Conservation (phyloP, 2,797 vertebrate species). For the Anabas testudineus region DNA sequence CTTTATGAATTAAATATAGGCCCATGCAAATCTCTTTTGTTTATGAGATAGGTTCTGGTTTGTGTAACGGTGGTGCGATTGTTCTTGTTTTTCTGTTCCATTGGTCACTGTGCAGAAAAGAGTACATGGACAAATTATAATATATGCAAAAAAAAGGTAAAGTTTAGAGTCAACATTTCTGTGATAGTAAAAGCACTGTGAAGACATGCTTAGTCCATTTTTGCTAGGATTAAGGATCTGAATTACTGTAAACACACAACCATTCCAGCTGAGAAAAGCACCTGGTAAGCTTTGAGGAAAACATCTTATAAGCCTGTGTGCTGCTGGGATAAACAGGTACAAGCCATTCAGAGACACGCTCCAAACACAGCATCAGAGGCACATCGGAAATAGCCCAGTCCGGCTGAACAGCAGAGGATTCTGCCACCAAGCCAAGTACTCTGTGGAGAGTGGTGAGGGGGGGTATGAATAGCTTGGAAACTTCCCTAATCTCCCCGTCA, state of each 20-base stretch:
- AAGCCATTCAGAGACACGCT: constrained; percentile 80
- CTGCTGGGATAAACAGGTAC: constrained; percentile 85
- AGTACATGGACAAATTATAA: constrained; percentile 25
- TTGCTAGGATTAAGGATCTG: constrained; percentile 76
- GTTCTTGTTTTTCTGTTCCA: constrained; percentile 17
- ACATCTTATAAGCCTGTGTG: constrained; percentile 80
- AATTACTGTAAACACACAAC: constrained; percentile 75
- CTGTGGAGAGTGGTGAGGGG: constrained; percentile 54
- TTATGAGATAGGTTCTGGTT: constrained; percentile 1
- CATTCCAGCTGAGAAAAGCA: constrained; percentile 78
- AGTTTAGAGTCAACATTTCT: constrained; percentile 39
- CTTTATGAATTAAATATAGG: not conserved
- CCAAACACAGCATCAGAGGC: constrained; percentile 72
- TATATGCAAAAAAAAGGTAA: constrained; percentile 27
- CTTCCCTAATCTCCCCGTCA: constrained; percentile 81
- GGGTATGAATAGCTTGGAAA: constrained; percentile 79
- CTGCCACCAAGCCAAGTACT: constrained; percentile 66
- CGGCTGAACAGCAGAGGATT: constrained; percentile 72
- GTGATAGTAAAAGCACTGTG: constrained; percentile 46
- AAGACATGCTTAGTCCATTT: constrained; percentile 78
- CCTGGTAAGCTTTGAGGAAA: constrained; percentile 81
- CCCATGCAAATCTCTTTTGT: constrained; percentile 5
- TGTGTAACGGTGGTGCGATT: not conserved
- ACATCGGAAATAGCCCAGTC: constrained; percentile 80
- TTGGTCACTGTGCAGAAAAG: no score